Percentiles rank a stretch among this genome's conserved stretches.
Conservation (phyloP, 2,113 vertebrate species). For the Cairina moschata region DNA sequence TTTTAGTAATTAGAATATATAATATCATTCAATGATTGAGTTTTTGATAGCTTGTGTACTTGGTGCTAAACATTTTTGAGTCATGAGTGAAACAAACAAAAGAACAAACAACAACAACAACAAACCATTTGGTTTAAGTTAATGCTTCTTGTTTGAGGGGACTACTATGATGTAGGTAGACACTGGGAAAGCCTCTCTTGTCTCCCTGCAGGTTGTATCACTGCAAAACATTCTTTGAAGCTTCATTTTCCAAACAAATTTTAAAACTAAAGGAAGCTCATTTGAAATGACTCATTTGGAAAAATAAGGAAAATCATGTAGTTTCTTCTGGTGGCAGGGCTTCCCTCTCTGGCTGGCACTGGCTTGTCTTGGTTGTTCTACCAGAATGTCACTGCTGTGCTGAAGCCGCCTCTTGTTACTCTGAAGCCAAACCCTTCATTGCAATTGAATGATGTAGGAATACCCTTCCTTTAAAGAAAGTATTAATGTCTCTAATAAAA, state of each 20-base stretch:
- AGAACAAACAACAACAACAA: too few relatives aligned
- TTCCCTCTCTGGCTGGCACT: background rate
- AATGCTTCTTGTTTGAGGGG: background rate
- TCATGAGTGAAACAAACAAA: background rate
- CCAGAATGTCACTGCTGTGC: background rate
- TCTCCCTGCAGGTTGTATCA: background rate
- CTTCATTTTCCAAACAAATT: background rate
- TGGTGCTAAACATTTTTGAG: background rate
- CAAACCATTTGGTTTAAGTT: background rate
- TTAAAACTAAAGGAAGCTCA: background rate
- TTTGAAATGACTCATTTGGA: background rate
- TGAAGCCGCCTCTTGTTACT: background rate
- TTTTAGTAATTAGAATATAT: background rate
- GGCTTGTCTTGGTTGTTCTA: background rate
- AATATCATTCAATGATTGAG: background rate
- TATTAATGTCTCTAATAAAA: background rate
- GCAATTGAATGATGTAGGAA: rapidly evolving
- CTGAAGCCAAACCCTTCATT: background rate
- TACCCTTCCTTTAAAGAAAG: background rate
- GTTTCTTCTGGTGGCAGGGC: background rate
- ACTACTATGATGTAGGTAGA: background rate
- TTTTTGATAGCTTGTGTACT: background rate
- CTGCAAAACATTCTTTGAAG: background rate
- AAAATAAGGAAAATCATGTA: background rate
- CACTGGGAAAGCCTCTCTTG: background rate